Conservation (phyloP, 2,888 invertebrate species). For the Apotomis capreana region DNA sequence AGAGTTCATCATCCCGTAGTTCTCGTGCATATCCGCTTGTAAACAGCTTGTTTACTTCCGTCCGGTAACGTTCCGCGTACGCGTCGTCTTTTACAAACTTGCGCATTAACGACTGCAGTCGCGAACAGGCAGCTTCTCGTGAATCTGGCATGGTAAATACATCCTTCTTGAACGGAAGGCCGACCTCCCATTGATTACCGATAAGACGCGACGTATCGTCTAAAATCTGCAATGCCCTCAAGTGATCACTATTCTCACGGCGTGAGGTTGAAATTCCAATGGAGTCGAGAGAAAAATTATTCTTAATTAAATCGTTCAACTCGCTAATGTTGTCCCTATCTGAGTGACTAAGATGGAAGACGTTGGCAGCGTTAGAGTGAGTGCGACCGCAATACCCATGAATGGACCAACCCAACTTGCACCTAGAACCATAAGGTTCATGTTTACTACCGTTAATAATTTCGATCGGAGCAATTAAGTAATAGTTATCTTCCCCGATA, state of each 20-base stretch:
- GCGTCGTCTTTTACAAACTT: too few species aligned
- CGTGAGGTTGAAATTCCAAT: slow-evolving; percentile 45
- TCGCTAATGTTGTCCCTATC: slow-evolving; percentile 29
- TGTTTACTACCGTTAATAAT: slow-evolving; percentile 39
- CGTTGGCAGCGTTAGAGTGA: slow-evolving; percentile 10
- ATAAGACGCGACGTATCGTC: slow-evolving; percentile 45
- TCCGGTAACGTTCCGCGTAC: slow-evolving; percentile 28
- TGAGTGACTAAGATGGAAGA: slow-evolving; percentile 42
- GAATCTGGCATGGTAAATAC: slow-evolving; percentile 16
- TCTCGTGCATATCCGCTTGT: slow-evolving; percentile 44
- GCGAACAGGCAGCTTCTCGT: too few species aligned
- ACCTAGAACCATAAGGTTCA: slow-evolving; percentile 39
- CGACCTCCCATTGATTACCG: slow-evolving; percentile 45
- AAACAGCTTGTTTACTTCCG: slow-evolving; percentile 43
- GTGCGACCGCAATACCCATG: slow-evolving; percentile 43
- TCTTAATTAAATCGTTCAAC: slow-evolving; percentile 43
- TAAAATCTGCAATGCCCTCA: slow-evolving; percentile 44
- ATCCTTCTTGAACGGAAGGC: slow-evolving; percentile 45
- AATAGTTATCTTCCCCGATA: slow-evolving; percentile 36
- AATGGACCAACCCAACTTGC: slow-evolving; percentile 41
- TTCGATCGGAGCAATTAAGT: slow-evolving; percentile 39
- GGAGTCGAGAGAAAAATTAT: slow-evolving; percentile 45
- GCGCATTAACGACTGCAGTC: too few species aligned
- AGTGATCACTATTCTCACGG: slow-evolving; percentile 45
- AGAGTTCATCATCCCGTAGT: slow-evolving; percentile 41